phyloP scores from a whole-genome alignment of 2,797 vertebrate species.

The Mormyrops boulengeri region DNA sequence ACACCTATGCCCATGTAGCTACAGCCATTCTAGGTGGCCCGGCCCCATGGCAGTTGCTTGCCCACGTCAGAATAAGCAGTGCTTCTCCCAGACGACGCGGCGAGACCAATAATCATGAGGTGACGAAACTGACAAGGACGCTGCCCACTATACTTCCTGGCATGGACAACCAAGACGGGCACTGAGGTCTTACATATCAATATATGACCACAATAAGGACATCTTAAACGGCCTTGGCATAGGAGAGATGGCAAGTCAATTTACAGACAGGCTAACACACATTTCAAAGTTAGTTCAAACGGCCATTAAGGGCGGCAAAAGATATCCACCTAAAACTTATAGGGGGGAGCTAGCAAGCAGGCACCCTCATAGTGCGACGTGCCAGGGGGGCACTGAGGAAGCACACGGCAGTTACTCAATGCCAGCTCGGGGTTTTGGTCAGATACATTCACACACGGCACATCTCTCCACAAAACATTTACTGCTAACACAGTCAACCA shows the following conservation, averaged over 20 bases:
- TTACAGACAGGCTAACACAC: background rate
- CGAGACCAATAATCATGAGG: background rate
- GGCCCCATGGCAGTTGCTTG: background rate
- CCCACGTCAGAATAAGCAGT: background rate
- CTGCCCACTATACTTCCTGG: background rate
- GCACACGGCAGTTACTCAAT: background rate
- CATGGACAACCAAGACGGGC: background rate
- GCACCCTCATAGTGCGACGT: background rate
- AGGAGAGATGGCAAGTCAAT: background rate
- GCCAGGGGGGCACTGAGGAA: background rate
- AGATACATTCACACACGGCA: background rate
- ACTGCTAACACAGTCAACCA: background rate
- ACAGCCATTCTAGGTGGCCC: background rate
- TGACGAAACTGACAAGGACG: background rate
- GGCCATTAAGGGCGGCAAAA: background rate
- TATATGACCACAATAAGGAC: background rate
- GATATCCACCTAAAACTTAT: background rate
- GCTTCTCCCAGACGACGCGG: background rate
- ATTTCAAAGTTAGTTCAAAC: background rate
- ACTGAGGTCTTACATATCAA: background rate
- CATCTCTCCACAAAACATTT: background rate
- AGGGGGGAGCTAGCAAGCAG: background rate
- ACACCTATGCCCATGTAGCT: background rate
- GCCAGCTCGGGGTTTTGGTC: background rate
- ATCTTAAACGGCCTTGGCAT: background rate